These are phyloP conservation scores for Emesis russula DNA, from an alignment of 2,888 invertebrate genomes.

Conservation along the genomic window DNA sequence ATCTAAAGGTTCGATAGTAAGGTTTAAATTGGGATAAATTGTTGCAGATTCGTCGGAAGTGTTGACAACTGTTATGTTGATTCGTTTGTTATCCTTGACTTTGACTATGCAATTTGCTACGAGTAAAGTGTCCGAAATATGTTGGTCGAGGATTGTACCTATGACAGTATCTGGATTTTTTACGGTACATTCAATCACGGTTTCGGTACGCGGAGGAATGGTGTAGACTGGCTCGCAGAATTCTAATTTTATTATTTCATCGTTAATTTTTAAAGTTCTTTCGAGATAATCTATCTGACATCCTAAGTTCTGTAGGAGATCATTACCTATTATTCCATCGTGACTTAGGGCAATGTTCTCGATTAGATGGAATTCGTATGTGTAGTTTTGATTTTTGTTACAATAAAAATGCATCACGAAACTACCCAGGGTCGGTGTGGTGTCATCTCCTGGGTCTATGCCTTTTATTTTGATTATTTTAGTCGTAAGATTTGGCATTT, in stretches of 20 bases:
- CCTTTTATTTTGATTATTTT: conserved; percentile 25
- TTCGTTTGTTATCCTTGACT: conserved; percentile 52
- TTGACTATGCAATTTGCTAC: conserved; percentile 63
- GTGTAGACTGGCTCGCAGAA: conserved; percentile 42
- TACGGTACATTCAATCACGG: conserved; percentile 82
- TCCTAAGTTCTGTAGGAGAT: conserved; percentile 23
- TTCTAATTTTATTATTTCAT: not conserved
- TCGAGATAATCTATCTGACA: conserved; percentile 26
- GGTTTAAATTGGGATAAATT: not conserved
- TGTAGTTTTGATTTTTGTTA: not conserved
- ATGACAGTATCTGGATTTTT: conserved; percentile 73
- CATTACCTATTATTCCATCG: conserved; percentile 43
- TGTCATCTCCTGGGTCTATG: conserved; percentile 32
- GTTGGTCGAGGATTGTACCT: conserved; percentile 65
- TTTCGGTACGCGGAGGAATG: conserved; percentile 14
- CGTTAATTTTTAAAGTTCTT: not conserved
- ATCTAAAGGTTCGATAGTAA: not conserved
- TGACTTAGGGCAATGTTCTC: conserved; percentile 6
- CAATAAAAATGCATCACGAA: not conserved
- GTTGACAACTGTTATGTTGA: conserved; percentile 54
- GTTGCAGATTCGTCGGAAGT: conserved; percentile 31
- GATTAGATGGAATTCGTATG: conserved; percentile 16
- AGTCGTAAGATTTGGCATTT: not conserved
- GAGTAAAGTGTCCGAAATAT: conserved; percentile 43
- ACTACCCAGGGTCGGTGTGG: conserved; percentile 36